Evolutionary conservation across 2,113 vertebrate species (phyloP).

Genomic region (Spea bombifrons): DNA sequence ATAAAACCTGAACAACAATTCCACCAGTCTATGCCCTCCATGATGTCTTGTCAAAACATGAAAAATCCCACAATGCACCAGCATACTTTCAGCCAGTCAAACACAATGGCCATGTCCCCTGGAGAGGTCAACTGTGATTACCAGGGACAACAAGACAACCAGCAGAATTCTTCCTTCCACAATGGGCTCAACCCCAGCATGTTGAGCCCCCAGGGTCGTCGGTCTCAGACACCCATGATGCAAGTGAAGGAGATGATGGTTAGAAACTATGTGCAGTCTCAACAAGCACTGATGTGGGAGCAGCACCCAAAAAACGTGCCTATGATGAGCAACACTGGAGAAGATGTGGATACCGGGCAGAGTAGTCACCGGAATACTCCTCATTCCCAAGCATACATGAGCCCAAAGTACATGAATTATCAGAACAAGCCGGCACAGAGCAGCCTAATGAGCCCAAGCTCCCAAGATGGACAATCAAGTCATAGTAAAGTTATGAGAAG

Average conservation of each 20-base stretch:
- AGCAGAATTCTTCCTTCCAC: slow-evolving; percentile 55
- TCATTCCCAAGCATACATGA: slow-evolving; percentile 59
- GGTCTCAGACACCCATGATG: slow-evolving; percentile 73
- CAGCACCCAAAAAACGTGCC: slow-evolving; percentile 62
- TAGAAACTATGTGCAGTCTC: slow-evolving; percentile 88
- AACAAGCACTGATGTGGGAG: slow-evolving; percentile 91
- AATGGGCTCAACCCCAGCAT: slow-evolving; percentile 60
- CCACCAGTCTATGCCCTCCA: slow-evolving; percentile 60
- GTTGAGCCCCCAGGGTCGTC: slow-evolving; percentile 54
- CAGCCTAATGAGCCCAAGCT: slow-evolving; percentile 20
- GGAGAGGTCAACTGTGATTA: slow-evolving; percentile 64
- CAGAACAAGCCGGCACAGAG: slow-evolving; percentile 48
- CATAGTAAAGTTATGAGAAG: slow-evolving; percentile 66
- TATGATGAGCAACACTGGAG: slow-evolving; percentile 52
- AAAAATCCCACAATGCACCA: slow-evolving; percentile 55
- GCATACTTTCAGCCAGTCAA: slow-evolving; percentile 60
- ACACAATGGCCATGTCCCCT: slow-evolving; percentile 53
- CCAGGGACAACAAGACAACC: slow-evolving; percentile 52
- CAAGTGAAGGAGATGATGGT: slow-evolving; percentile 93
- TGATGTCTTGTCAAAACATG: slow-evolving; percentile 73
- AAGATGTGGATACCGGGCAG: slow-evolving; percentile 61
- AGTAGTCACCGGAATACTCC: slow-evolving; percentile 64
- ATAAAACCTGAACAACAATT: slow-evolving; percentile 91
- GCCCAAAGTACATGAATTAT: slow-evolving; percentile 58
- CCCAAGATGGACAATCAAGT: slow-evolving; percentile 47